phyloP scores from a whole-genome alignment of 2,888 invertebrate species.

The Oxycera nigricornis region DNA sequence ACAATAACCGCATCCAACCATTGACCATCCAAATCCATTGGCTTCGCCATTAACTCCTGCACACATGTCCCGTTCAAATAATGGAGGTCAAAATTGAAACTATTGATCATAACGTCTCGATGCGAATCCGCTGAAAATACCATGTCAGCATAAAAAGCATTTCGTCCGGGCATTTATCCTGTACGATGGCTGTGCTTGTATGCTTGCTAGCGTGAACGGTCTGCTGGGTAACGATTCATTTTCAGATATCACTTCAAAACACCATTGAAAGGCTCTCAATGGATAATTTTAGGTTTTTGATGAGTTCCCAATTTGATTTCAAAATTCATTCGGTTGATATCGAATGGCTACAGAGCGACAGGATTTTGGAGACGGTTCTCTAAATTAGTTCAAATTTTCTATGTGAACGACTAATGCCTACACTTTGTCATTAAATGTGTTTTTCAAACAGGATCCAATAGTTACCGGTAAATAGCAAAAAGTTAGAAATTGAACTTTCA shows the following conservation, averaged over 20 bases:
- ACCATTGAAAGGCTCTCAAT: conserved; percentile 16
- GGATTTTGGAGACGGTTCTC: neutral
- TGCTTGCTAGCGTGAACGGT: neutral
- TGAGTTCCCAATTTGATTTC: conserved; percentile 19
- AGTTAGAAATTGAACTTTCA: neutral
- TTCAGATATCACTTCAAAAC: conserved; percentile 24
- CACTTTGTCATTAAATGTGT: conserved; percentile 12
- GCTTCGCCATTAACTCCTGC: neutral
- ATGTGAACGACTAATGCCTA: neutral
- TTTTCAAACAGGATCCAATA: neutral
- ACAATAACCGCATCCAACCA: neutral
- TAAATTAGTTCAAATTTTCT: too few relatives aligned
- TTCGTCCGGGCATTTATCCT: neutral
- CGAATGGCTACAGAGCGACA: neutral
- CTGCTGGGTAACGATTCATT: neutral
- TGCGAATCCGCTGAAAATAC: conserved; percentile 11
- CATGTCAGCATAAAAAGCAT: conserved; percentile 25
- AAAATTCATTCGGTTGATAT: conserved; percentile 14
- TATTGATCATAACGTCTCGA: conserved; percentile 17
- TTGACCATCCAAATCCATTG: neutral
- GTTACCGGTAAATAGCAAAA: neutral
- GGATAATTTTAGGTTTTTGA: conserved; percentile 17
- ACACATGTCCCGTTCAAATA: neutral
- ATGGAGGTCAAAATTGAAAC: conserved; percentile 23
- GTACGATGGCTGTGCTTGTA: neutral